phyloP scores from a whole-genome alignment of 2,113 vertebrate genomes.

The Lanius ludovicianus region DNA sequence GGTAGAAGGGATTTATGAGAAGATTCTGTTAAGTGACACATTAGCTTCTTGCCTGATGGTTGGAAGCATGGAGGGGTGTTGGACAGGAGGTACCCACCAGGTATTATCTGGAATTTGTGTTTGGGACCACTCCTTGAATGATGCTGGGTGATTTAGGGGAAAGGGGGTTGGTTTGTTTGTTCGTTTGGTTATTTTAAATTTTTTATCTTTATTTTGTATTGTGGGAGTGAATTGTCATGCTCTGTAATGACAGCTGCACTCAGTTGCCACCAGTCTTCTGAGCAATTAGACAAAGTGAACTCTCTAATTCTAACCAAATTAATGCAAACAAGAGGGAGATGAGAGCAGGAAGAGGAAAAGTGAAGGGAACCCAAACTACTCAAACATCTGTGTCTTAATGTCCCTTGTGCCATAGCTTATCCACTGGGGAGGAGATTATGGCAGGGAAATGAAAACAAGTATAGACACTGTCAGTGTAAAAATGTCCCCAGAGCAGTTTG shows the following conservation, averaged over 20 bases:
- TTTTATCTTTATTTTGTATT: neutral
- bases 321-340: neutral
- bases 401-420: neutral
- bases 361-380: neutral
- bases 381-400: neutral
- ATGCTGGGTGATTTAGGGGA: neutral
- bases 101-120: neutral
- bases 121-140: neutral
- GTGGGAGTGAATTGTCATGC: neutral
- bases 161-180: neutral
- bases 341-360: neutral
- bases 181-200: neutral
- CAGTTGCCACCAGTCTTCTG: neutral
- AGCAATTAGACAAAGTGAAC: neutral
- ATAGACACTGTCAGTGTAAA: neutral
- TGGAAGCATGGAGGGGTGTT: accelerated
- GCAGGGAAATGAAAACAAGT: constrained; percentile 2
- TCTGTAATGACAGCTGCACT: neutral
- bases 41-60: neutral
- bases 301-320: neutral
- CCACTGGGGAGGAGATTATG: neutral
- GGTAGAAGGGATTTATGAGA: neutral
- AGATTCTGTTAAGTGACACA: neutral
- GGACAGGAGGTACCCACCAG: neutral
- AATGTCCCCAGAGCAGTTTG: neutral